These are phyloP conservation scores for Drosophila helvetica DNA, from an alignment of 2,888 invertebrate genomes.

Conservation along the genomic window DNA sequence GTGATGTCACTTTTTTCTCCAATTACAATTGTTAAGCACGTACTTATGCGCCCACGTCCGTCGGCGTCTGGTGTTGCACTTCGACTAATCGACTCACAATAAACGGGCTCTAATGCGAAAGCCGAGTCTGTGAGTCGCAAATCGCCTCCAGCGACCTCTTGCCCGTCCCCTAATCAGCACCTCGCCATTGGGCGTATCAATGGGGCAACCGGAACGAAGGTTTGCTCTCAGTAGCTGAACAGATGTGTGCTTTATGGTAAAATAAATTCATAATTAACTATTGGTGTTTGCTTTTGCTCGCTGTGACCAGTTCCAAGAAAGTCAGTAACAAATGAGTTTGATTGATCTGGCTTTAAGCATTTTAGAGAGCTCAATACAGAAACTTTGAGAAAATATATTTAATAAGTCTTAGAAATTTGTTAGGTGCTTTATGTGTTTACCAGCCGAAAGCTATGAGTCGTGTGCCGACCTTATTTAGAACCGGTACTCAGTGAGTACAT, in stretches of 20 bases:
- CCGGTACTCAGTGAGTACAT: too few relatives aligned
- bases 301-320: constrained; percentile 28
- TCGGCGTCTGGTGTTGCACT: constrained; percentile 61
- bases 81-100: constrained; percentile 55
- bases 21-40: constrained; percentile 7
- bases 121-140: constrained; percentile 34
- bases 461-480: too few relatives aligned
- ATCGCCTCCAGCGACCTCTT: constrained; percentile 31
- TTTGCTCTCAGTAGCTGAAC: constrained; percentile 21
- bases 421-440: too few relatives aligned
- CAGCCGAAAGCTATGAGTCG: too few relatives aligned
- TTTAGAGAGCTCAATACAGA: too few relatives aligned
- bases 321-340: not conserved
- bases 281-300: constrained; percentile 10
- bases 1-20: constrained; percentile 37
- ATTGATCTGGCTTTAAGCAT: not conserved
- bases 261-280: constrained; percentile 28
- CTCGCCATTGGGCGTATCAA: constrained; percentile 57
- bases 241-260: constrained; percentile 11
- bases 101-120: constrained; percentile 21
- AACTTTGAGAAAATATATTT: too few relatives aligned
- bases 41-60: constrained; percentile 48
- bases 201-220: constrained; percentile 48
- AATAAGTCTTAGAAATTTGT: too few relatives aligned
- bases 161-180: constrained; percentile 56